Base-by-base conservation (phyloP, 2,888 invertebrate genomes). In the Drosophila emarginata region DNA sequence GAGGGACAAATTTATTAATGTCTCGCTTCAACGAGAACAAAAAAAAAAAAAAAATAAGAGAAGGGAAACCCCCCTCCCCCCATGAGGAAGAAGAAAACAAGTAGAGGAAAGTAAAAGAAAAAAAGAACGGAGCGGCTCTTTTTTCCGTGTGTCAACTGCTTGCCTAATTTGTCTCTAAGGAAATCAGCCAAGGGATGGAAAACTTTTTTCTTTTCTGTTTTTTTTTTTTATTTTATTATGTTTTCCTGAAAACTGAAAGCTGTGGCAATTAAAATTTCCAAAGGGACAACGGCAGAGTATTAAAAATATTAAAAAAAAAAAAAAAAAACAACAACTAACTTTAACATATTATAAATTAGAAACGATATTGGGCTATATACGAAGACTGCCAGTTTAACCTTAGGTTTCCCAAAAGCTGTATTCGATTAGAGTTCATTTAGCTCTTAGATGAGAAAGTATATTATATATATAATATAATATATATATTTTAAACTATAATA, bases 141-240 rank as follows among this genome's bases (percentile, higher is more conserved):
- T 56, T 58, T 40, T 60, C 36, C 50, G 65, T 72, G 72, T 74
- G 79, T 81, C 81, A 84, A 81, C 82, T 79, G 69, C 66, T 57
- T 71, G 67, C 74, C 80, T 85, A 87, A 85, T 87, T 79, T 83
- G 80, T 83, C 85, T 87, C 85, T 71, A 62, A 85, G 85, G 87
- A 87, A 85, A 85, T 85, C 80, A 87, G 74, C 69, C 80, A 75
- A 67, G 85, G 82, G 68, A 63, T 59, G 52, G 18, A 37, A 57
- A 63, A 64, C 40, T 18, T 63, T 69, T 61, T 62, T 53, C 37
- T 72, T 66, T 51, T 40, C 23, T 61, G n/a, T 61, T 66, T 40
- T 72, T 65, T 51, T 40, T 61, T 52, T 45, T 61, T 62, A 61
- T 45, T 72, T 66, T 52, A 45, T 37, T 36, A 57, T 64, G 58